Percentiles rank a stretch among this genome's conserved stretches.
Evolutionary conservation across 2,113 vertebrate species (phyloP).

Genomic region (Myotis lucifugus): DNA sequence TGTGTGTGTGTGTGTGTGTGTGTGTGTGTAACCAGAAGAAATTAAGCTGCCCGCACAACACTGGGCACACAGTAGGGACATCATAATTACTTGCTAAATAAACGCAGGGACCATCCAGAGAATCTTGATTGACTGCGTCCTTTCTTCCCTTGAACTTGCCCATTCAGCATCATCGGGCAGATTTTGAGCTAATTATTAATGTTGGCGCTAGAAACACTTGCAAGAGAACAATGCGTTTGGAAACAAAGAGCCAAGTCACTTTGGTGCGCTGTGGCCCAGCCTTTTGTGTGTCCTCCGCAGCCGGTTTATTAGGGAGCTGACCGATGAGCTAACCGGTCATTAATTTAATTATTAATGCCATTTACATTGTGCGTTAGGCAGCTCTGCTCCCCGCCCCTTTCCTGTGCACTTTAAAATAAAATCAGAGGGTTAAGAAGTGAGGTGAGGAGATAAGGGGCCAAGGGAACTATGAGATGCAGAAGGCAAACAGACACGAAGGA

Average conservation of each 20-base stretch:
- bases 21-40: neutral
- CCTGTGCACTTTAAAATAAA: conserved; percentile 21
- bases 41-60: neutral
- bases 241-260: conserved; percentile 72
- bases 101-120: neutral
- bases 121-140: neutral
- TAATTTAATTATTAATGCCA: conserved; percentile 82
- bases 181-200: conserved; percentile 65
- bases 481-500: neutral
- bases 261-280: conserved; percentile 45
- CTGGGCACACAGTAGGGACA: neutral
- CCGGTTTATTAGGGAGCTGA: conserved; percentile 63
- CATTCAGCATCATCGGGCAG: conserved; percentile 50
- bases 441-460: neutral
- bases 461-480: neutral
- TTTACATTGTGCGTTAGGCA: conserved; percentile 60
- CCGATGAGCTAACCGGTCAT: conserved; percentile 68
- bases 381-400: neutral
- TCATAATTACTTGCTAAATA: neutral
- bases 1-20: no score
- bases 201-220: conserved; percentile 62
- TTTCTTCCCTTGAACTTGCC: conserved; percentile 41
- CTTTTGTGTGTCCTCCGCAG: conserved; percentile 61
- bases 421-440: neutral
- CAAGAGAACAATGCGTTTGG: conserved; percentile 67